Evolutionary conservation across 2,888 invertebrate species (phyloP).

Genomic region (Drosophila meridiana): DNA sequence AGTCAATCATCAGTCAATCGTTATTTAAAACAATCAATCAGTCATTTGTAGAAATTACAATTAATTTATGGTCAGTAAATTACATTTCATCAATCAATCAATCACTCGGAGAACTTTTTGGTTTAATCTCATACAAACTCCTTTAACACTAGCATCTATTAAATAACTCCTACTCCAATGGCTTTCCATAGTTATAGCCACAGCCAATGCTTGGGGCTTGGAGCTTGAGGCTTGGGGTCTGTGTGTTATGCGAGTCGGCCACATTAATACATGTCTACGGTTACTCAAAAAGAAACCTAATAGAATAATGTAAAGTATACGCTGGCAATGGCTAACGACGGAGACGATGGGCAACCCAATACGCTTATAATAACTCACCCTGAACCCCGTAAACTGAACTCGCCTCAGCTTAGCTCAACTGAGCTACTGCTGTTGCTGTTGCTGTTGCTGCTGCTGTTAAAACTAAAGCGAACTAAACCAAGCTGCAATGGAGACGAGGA

Average conservation of each 20-base stretch:
- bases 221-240: slow-evolving; percentile 1
- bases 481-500: slow-evolving; percentile 54
- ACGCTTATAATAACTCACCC: slow-evolving; percentile 79
- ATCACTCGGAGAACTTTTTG: not conserved
- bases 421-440: slow-evolving; percentile 21
- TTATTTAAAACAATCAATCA: not conserved
- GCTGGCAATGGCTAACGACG: slow-evolving; percentile 67
- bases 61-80: not conserved
- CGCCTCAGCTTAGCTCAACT: slow-evolving; percentile 41
- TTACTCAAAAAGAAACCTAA: slow-evolving; percentile 79
- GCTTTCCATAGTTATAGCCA: slow-evolving; percentile 1
- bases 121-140: not conserved
- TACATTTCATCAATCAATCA: not conserved
- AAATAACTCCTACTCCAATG: not conserved
- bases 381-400: slow-evolving; percentile 79
- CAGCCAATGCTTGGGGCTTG: not conserved
- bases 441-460: slow-evolving; percentile 31
- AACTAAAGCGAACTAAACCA: slow-evolving; percentile 67
- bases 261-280: slow-evolving; percentile 76
- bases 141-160: not conserved
- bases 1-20: not conserved
- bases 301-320: slow-evolving; percentile 82
- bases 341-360: slow-evolving; percentile 73
- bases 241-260: slow-evolving; percentile 62
- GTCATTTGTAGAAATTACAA: not conserved